These are phyloP conservation scores for Tachypleus tridentatus DNA, from an alignment of 1,140 invertebrate genomes.

Conservation along the genomic window DNA sequence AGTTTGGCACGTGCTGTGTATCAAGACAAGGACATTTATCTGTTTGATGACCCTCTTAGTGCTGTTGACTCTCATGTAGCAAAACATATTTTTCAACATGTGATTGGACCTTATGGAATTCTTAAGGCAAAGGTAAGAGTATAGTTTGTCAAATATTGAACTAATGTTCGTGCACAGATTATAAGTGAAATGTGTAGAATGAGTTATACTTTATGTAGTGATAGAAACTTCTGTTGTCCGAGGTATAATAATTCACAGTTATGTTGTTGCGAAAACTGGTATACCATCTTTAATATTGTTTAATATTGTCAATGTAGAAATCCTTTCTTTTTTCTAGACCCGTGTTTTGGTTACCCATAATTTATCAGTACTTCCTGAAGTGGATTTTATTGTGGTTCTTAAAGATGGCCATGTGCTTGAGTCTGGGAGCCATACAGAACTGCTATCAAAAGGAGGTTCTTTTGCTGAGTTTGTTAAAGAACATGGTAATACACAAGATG, in stretches of 20 bases:
- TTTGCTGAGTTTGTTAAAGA: conserved; percentile 32
- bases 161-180: too few relatives aligned
- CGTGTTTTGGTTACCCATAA: conserved; percentile 36
- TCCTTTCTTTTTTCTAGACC: conserved; percentile 26
- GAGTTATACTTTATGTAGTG: too few relatives aligned
- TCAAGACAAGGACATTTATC: conserved; percentile 73
- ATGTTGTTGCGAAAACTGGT: too few relatives aligned
- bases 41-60: conserved; percentile 89
- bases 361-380: conserved; percentile 34
- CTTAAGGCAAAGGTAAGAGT: conserved; percentile 31
- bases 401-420: conserved; percentile 32
- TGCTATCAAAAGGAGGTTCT: conserved; percentile 30
- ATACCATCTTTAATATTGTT: too few relatives aligned
- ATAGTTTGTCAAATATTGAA: too few relatives aligned
- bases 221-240: too few relatives aligned
- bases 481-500: too few relatives aligned
- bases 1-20: conserved; percentile 89
- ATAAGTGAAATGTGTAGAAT: too few relatives aligned
- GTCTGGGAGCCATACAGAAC: conserved; percentile 30
- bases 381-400: conserved; percentile 35
- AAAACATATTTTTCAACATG: conserved; percentile 88
- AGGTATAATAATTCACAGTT: too few relatives aligned
- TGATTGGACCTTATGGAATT: conserved; percentile 50
- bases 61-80: conserved; percentile 90
- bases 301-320: too few relatives aligned